phyloP scores from a whole-genome alignment of 1,140 invertebrate genomes.

The Caenorhabditis inopinata region DNA sequence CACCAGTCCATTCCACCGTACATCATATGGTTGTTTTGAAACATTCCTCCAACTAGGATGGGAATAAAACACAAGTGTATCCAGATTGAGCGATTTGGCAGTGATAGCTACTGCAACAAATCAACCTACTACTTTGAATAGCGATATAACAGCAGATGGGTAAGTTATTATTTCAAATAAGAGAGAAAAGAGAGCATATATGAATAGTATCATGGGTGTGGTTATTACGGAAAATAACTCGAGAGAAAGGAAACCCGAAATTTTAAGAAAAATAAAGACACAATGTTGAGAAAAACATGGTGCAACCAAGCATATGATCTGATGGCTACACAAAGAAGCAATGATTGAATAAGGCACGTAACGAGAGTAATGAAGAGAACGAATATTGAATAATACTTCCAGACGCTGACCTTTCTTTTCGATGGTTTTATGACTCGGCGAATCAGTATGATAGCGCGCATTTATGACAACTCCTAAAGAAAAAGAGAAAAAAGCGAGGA shows the following conservation, averaged over 20 bases:
- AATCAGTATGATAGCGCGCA: neutral
- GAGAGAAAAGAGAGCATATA: neutral
- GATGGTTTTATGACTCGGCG: neutral
- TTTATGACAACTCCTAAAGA: neutral
- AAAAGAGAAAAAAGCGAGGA: neutral
- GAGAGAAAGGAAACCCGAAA: neutral
- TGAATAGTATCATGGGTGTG: neutral
- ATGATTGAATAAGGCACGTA: neutral
- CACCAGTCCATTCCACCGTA: conserved; percentile 48
- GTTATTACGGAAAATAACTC: conserved; percentile 5
- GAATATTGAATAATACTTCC: neutral
- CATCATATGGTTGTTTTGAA: conserved; percentile 33
- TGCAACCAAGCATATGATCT: conserved; percentile 22
- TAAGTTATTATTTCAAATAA: neutral
- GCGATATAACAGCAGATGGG: neutral
- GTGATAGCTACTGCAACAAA: neutral
- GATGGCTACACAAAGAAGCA: neutral
- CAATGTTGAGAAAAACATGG: neutral
- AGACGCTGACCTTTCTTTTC: conserved; percentile 5
- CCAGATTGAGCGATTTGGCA: conserved; percentile 10
- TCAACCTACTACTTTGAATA: neutral
- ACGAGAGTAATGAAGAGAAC: neutral
- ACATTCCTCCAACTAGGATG: conserved; percentile 21
- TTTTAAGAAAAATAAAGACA: neutral
- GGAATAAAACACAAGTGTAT: neutral